A percentile compares a stretch with the other conserved stretches of the same genome.
phyloP scores from a whole-genome alignment of 2,797 vertebrate species.

The Phrynocephalus forsythii region DNA sequence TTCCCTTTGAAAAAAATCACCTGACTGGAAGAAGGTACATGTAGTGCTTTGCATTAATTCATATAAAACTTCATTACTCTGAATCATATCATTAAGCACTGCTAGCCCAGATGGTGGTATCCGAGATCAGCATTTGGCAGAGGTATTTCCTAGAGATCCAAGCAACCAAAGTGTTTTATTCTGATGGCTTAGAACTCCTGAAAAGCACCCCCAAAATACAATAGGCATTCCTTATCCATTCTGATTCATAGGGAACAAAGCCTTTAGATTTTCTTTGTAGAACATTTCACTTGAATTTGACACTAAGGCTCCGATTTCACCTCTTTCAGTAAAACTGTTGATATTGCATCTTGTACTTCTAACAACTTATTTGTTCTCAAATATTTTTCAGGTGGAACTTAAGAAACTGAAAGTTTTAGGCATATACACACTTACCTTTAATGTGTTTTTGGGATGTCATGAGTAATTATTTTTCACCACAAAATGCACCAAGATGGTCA shows the following conservation, averaged over 20 bases:
- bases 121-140: background rate
- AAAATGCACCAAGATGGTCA: background rate
- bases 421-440: background rate
- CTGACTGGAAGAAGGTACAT: conserved; percentile 32
- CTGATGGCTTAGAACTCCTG: no score
- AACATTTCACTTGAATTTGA: background rate
- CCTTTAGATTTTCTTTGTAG: background rate
- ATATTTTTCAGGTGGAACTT: background rate
- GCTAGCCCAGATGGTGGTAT: background rate
- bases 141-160: no score
- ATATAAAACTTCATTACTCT: background rate
- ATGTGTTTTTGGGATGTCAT: background rate
- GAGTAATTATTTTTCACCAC: background rate
- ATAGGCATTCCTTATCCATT: background rate
- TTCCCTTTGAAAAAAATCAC: conserved; percentile 41
- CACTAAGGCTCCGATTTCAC: background rate
- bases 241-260: background rate
- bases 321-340: background rate
- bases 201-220: no score
- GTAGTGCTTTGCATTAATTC: conserved; percentile 43
- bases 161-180: no score
- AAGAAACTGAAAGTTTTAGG: background rate
- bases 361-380: background rate
- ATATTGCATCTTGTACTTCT: background rate
- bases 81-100: background rate